Evolutionary conservation across 2,113 vertebrate genomes (phyloP), one percentile per base, ranked within the genome.

Genomic region (Crotalus horridus): DNA sequence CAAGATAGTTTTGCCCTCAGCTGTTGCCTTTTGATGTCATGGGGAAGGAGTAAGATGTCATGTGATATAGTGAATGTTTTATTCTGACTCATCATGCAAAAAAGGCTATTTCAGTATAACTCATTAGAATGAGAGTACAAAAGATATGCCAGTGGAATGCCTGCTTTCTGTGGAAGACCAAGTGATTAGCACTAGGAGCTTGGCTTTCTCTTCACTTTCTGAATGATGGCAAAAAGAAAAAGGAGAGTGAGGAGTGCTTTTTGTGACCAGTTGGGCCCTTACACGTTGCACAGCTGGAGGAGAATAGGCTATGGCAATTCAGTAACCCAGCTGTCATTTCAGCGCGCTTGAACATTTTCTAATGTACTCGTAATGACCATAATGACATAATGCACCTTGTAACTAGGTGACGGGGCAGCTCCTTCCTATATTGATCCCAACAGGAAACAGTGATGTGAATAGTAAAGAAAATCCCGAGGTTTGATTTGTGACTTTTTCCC

Each of bases 331-430:
- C 94, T 97, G 58, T 96, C 94, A 96, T 95, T 96, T 96, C 94
- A 94, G 94, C 89, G 92, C 92, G 89, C 94, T 92, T 93, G 94
- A 94, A 95, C 91, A 89, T 93, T 86, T 55, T 69, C 96, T 97
- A 97, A 98, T 97, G 96, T 95, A 96, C 97, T 96, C 69, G 51
- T 97, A 97, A 97, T 98, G 96, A 96, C 94, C 96, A 2, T 96
- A 96, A 97, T 95, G 96, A 92, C 91, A 95, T 74, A 95, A 92
- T 96, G 93, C 55, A 48, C 88, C 91, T 88, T 96, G 91, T 74
- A 95, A 93, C 87, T 87, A 87, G 92, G 86, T 95, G 93, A 95
- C 96, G 89, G 91, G 93, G 94, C 91, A 95, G 81, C 89, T 58
- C 92, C 85, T 93, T 96, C 92, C 89, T 88, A 74, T 90, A 93